Evolutionary conservation across 2,888 invertebrate species (phyloP).

Genomic region (Polydrusus pterygomalis): DNA sequence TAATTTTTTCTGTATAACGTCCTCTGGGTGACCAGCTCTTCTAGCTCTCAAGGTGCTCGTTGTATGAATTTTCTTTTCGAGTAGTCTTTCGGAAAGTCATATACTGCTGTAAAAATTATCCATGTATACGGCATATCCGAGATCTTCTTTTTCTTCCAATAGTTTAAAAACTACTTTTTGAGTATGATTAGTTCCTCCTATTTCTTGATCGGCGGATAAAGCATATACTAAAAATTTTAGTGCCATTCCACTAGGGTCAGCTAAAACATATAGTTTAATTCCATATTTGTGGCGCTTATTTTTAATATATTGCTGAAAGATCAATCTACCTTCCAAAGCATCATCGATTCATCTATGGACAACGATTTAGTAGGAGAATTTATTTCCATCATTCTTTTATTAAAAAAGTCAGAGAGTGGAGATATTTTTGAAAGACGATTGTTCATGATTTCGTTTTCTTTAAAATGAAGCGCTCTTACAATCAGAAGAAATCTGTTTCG

Average conservation of each 20-base stretch:
- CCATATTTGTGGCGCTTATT: too few relatives aligned
- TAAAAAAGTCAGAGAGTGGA: neutral
- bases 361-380: neutral
- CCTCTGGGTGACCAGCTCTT: slow-evolving; percentile 33
- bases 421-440: neutral
- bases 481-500: neutral
- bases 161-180: slow-evolving; percentile 46
- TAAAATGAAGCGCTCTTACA: neutral
- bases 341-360: slow-evolving; percentile 24
- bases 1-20: slow-evolving; percentile 43
- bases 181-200: slow-evolving; percentile 47
- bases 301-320: too few relatives aligned
- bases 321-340: too few relatives aligned
- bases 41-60: slow-evolving; percentile 56
- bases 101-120: neutral
- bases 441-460: neutral
- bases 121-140: slow-evolving; percentile 19
- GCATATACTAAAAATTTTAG: too few relatives aligned
- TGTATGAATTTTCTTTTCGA: slow-evolving; percentile 52
- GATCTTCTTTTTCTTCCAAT: neutral
- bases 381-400: neutral
- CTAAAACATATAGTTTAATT: too few relatives aligned
- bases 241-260: too few relatives aligned
- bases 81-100: neutral
- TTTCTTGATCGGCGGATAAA: too few relatives aligned